These are phyloP conservation scores for Calvadosia cruxmelitensis DNA, from an alignment of 30 jellyfish, hydroid and myxozoan species.

Conservation along the genomic window DNA sequence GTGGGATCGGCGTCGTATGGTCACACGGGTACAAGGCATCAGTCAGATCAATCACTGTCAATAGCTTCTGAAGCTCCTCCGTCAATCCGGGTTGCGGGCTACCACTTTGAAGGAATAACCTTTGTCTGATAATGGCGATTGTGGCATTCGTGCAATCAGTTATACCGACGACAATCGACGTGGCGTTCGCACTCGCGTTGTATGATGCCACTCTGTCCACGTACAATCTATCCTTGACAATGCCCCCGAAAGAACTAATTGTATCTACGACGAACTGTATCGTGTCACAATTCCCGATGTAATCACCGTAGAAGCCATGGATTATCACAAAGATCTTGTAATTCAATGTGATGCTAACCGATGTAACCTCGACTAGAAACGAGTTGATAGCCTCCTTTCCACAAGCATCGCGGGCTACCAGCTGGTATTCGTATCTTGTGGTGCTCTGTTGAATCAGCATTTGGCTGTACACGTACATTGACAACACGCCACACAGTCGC, in stretches of 20 bases:
- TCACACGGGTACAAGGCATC: not conserved
- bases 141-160: not conserved
- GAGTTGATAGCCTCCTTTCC: not conserved
- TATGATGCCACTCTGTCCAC: not conserved
- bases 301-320: not conserved
- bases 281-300: not conserved
- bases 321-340: no score
- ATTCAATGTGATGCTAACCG: not conserved
- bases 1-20: not conserved
- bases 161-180: not conserved
- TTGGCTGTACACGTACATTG: not conserved
- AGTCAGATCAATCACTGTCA: not conserved
- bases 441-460: not conserved
- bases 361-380: not conserved
- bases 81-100: not conserved
- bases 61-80: not conserved
- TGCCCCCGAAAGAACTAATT: not conserved
- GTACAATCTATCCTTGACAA: not conserved
- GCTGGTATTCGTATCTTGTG: not conserved
- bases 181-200: not conserved
- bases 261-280: not conserved
- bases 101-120: not conserved
- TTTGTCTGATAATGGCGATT: not conserved
- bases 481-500: not conserved
- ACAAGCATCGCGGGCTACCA: not conserved